Evolutionary conservation across 64 coral and sea anemone species (phyloP), one percentile per base, ranked within the genome.

Genomic region (Stylophora pistillata): DNA sequence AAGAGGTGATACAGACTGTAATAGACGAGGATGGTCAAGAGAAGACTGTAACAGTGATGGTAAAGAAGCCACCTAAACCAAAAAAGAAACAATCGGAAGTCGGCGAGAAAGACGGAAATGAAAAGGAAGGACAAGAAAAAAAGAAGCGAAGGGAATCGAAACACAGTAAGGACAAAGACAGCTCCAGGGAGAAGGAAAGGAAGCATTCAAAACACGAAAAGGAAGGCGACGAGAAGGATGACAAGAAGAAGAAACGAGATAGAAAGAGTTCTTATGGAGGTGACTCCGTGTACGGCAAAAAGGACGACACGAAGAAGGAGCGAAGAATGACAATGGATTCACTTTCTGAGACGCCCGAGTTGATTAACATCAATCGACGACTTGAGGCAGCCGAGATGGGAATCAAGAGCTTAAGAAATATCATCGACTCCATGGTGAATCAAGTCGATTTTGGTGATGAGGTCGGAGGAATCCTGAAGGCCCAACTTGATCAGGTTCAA

Each of bases 401-500:
- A 15, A 88, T 97, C 58, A 93, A 93, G 56, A 79, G 95, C 41
- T 47, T 97, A 6, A 91, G 95, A 64, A 97, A 97, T 77, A 97
- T 97, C 55, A 85, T 97, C 30, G 95, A 97, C 74, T 97, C 95
- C 11, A 93, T 97, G 91, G 95, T 97, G 9, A 97, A 97, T 53
- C 95, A 97, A 71, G 95, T 97, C 5, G 95, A 97, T 61, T 97
- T 97, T 74, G 95, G 95, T 55, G 95, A 93, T 78, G 95, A 88
- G 6, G 95, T 97, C 21, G 95, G 95, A 63, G 91, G 93, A 20
- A 77, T 97, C 16, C 64, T 97, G 1, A 97, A 97, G 68, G 91
- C 91, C 7, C 95, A 97, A 78, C 82, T 97, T 16, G 81, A 92
- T 85, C 90, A 92, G 52, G 90, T 86, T 28, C 82, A 92, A 86